A percentile compares a stretch with the other conserved stretches of the same genome.
phyloP scores from a whole-genome alignment of 2,113 vertebrate genomes.

The Tragelaphus imberbis region DNA sequence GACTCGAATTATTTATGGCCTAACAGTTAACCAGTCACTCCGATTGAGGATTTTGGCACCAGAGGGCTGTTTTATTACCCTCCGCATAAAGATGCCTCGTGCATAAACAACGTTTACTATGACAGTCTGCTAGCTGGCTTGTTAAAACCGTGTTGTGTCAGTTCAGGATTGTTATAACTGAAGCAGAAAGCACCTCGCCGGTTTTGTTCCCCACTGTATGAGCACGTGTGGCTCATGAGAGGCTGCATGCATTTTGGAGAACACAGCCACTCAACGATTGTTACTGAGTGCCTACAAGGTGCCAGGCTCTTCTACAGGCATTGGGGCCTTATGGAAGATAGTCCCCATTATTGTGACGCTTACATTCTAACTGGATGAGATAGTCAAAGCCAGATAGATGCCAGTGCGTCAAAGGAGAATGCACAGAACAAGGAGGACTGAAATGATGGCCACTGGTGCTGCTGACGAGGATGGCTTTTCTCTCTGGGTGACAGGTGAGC shows the following conservation, averaged over 20 bases:
- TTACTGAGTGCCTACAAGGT: not conserved
- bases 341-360: not conserved
- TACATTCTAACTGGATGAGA: not conserved
- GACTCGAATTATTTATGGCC: conserved; percentile 60
- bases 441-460: rapidly evolving
- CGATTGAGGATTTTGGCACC: conserved; percentile 26
- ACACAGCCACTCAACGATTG: not conserved
- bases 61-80: conserved; percentile 54
- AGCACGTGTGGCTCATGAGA: not conserved
- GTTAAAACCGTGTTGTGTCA: conserved; percentile 19
- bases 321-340: not conserved
- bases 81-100: conserved; percentile 55
- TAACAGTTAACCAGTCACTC: conserved; percentile 59
- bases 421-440: not conserved
- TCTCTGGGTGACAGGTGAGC: not conserved
- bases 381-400: not conserved
- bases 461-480: not conserved
- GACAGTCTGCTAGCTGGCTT: conserved; percentile 59
- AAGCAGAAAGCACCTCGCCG: not conserved
- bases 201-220: not conserved
- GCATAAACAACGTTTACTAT: conserved; percentile 59
- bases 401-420: not conserved
- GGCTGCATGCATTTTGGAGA: too few species aligned
- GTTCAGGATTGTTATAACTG: not conserved
- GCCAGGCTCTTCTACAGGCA: not conserved